Conservation (phyloP, 2,797 vertebrate species). For the Pelodytes ibericus region DNA sequence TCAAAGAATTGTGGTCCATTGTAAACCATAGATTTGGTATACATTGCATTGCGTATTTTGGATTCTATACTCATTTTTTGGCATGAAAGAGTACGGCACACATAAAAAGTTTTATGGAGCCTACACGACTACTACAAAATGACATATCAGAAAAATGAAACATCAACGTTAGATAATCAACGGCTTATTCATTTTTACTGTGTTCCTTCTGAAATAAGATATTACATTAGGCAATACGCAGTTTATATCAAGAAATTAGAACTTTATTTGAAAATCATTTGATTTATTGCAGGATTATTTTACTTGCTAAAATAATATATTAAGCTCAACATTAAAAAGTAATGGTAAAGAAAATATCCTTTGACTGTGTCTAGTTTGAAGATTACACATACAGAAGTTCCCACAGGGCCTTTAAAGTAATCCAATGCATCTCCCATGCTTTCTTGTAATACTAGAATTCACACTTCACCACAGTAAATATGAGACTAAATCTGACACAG, state of each 20-base stretch:
- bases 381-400: constrained; percentile 16
- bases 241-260: neutral
- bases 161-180: no score
- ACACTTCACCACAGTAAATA: constrained; percentile 3
- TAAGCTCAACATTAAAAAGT: neutral
- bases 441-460: constrained; percentile 15
- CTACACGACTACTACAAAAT: no score
- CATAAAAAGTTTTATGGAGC: no score
- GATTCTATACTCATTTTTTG: no score
- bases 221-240: neutral
- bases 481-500: constrained; percentile 4
- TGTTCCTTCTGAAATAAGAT: neutral
- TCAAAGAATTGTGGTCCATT: no score
- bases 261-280: neutral
- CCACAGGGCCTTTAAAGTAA: neutral
- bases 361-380: neutral
- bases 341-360: neutral
- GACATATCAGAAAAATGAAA: no score
- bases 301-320: neutral
- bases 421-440: neutral
- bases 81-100: no score
- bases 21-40: no score
- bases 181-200: no score
- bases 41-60: no score
- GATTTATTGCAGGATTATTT: neutral